Percentiles rank a stretch among this genome's conserved stretches.
Evolutionary conservation across 2,113 vertebrate genomes (phyloP).

Genomic region (Peromyscus leucopus): DNA sequence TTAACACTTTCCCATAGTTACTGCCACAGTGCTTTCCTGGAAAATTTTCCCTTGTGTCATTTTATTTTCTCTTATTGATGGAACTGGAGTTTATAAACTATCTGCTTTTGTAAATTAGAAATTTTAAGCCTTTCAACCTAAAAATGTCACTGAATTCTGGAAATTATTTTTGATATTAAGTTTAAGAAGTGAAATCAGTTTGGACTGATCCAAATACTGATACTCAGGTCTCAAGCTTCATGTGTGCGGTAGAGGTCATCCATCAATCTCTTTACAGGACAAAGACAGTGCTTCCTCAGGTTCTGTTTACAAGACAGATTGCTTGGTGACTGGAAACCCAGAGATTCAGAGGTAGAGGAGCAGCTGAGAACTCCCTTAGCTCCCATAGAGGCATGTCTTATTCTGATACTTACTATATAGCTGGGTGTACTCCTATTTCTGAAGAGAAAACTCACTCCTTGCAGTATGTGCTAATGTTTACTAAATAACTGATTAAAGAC

Average conservation of each 20-base stretch:
- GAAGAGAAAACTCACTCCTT: not conserved
- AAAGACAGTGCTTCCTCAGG: not conserved
- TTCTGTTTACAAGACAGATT: slow-evolving; percentile 3
- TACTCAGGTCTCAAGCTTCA: slow-evolving; percentile 12
- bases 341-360: not conserved
- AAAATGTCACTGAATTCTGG: not conserved
- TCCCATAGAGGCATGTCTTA: not conserved
- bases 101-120: slow-evolving; percentile 51
- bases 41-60: not conserved
- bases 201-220: not conserved
- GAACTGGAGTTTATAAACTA: not conserved
- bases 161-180: slow-evolving; percentile 36
- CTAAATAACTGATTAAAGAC: not conserved
- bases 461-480: not conserved
- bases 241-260: not conserved
- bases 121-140: slow-evolving; percentile 21
- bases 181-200: slow-evolving; percentile 37
- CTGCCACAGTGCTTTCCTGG: slow-evolving; percentile 10
- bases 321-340: not conserved
- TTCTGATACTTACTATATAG: not conserved
- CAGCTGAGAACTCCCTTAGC: not conserved
- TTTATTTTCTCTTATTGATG: slow-evolving; percentile 32
- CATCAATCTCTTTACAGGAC: not conserved
- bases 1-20: not conserved
- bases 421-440: not conserved